These are phyloP conservation scores for Tetrapedia diversipes DNA, from an alignment of 2,888 invertebrate species.

Conservation along the genomic window DNA sequence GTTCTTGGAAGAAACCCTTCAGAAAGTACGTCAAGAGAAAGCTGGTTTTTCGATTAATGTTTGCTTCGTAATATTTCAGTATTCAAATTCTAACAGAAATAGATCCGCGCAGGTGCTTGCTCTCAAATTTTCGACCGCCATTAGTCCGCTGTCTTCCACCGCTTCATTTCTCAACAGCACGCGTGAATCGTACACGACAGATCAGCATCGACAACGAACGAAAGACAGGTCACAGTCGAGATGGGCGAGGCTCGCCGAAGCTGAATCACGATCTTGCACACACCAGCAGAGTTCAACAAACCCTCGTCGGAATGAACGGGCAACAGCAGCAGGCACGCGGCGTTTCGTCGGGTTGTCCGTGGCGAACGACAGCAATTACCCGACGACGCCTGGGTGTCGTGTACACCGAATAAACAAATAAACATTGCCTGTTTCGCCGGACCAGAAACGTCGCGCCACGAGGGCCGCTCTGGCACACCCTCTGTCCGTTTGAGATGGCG, in stretches of 20 bases:
- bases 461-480: conserved; percentile 47
- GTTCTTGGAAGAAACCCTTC: no score
- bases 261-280: conserved; percentile 32
- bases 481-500: conserved; percentile 35
- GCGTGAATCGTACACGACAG: no score
- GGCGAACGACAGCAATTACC: conserved; percentile 55
- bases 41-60: no score
- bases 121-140: no score
- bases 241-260: neutral
- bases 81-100: no score
- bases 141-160: no score
- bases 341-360: conserved; percentile 44
- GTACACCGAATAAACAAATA: conserved; percentile 68
- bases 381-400: conserved; percentile 53
- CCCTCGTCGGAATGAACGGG: neutral
- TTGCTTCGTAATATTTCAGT: no score
- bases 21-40: no score
- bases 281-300: conserved; percentile 46
- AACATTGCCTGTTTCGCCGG: conserved; percentile 53
- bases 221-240: neutral
- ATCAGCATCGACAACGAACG: no score
- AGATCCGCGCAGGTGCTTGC: no score
- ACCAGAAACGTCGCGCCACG: conserved; percentile 51
- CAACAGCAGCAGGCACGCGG: conserved; percentile 19
- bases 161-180: no score